phyloP scores from a whole-genome alignment of 2,888 invertebrate genomes.

The Chirona hameri region DNA sequence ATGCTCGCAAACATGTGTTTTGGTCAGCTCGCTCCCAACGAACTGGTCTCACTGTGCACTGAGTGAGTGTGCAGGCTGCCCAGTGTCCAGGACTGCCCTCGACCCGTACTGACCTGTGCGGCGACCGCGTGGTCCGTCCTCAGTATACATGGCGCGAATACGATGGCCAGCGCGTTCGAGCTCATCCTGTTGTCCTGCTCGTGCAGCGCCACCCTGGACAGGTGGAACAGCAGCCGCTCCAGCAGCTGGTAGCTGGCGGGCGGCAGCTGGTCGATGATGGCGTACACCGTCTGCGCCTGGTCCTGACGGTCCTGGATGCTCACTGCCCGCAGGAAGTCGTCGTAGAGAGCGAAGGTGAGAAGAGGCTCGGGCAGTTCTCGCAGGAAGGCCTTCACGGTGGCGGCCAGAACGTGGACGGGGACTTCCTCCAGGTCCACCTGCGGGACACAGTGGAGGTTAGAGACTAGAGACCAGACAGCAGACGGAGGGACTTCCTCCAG shows the following conservation, averaged over 20 bases:
- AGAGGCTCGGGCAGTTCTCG: conserved; percentile 89
- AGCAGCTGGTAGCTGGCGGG: conserved; percentile 89
- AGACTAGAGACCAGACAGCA: conserved; percentile 92
- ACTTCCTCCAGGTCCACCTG: conserved; percentile 36
- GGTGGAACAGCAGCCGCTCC: conserved; percentile 82
- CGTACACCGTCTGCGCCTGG: conserved; percentile 68
- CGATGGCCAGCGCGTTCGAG: conserved; percentile 83
- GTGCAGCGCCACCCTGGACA: conserved; percentile 79
- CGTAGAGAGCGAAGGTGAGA: conserved; percentile 84
- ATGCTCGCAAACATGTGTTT: too few species aligned
- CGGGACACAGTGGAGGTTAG: conserved; percentile 65
- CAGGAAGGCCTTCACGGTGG: conserved; percentile 87
- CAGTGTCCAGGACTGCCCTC: not conserved
- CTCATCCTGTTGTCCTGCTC: conserved; percentile 90
- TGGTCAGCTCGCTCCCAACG: too few species aligned
- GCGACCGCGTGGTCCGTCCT: conserved; percentile 80
- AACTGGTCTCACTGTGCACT: too few species aligned
- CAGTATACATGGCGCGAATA: conserved; percentile 91
- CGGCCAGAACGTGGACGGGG: conserved; percentile 86
- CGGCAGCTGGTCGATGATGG: conserved; percentile 71
- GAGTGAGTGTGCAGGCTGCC: not conserved
- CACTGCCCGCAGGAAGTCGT: conserved; percentile 88
- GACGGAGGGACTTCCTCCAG: conserved; percentile 42
- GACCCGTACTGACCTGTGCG: not conserved
- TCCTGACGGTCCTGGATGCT: conserved; percentile 71